phyloP scores from a whole-genome alignment of 1,140 invertebrate genomes.

The Phocides pigmalion region DNA sequence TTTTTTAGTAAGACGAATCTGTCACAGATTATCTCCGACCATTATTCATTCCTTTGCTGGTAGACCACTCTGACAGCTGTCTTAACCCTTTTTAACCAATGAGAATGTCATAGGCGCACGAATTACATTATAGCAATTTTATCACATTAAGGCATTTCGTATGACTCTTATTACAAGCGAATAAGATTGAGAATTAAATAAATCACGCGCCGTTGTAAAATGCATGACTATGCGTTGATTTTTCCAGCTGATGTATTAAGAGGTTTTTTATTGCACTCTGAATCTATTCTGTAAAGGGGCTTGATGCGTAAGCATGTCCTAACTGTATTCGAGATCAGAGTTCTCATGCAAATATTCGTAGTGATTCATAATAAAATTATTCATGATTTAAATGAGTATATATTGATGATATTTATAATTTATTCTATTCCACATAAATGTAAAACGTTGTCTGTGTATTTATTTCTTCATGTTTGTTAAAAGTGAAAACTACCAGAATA shows the following conservation, averaged over 20 bases:
- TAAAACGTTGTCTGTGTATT: too few relatives aligned
- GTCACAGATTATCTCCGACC: slow-evolving; percentile 77
- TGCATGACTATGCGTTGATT: slow-evolving; percentile 2
- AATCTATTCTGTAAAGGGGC: slow-evolving; percentile 7
- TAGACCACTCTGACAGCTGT: slow-evolving; percentile 76
- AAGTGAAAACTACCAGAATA: too few relatives aligned
- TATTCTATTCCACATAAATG: too few relatives aligned
- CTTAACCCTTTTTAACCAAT: slow-evolving; percentile 82
- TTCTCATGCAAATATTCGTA: not conserved
- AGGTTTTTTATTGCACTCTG: slow-evolving; percentile 23
- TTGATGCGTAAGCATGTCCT: slow-evolving; percentile 31
- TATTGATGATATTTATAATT: too few relatives aligned
- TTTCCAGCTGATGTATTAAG: slow-evolving; percentile 10
- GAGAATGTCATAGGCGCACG: slow-evolving; percentile 71
- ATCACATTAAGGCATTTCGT: slow-evolving; percentile 48
- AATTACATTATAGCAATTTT: slow-evolving; percentile 67
- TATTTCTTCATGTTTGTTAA: too few relatives aligned
- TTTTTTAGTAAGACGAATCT: slow-evolving; percentile 81
- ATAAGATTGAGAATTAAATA: slow-evolving; percentile 40
- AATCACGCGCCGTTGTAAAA: not conserved
- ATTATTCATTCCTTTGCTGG: slow-evolving; percentile 79
- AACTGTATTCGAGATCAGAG: not conserved
- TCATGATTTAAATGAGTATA: too few relatives aligned
- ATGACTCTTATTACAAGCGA: slow-evolving; percentile 57
- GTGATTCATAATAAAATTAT: too few relatives aligned